Percentiles rank a stretch among this genome's conserved stretches.
Evolutionary conservation across 2,797 vertebrate genomes (phyloP).

Genomic region (Rallus crepitans): DNA sequence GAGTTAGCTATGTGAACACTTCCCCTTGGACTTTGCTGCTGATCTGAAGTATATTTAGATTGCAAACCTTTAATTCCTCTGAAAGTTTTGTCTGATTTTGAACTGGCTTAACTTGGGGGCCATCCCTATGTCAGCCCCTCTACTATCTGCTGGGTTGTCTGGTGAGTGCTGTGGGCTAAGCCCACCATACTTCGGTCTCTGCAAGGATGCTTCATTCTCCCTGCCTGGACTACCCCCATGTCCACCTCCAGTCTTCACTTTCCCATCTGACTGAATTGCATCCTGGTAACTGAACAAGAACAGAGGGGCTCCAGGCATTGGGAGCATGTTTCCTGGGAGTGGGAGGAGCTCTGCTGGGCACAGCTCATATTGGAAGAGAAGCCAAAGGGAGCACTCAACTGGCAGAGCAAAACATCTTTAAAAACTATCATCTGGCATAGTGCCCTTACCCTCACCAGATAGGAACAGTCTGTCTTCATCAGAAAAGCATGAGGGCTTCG

Average conservation of each 20-base stretch:
- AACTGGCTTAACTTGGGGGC: not conserved
- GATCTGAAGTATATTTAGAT: not conserved
- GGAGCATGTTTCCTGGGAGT: not conserved
- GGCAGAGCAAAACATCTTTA: not conserved
- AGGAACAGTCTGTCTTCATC: not conserved
- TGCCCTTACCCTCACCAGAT: not conserved
- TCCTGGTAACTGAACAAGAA: not conserved
- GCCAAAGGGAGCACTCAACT: not conserved
- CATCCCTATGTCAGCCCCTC: not conserved
- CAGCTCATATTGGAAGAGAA: not conserved
- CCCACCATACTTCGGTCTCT: fast-evolving
- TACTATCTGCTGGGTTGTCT: not conserved
- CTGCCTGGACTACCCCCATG: not conserved
- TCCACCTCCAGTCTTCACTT: not conserved
- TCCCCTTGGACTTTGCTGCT: not conserved
- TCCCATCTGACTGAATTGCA: not conserved
- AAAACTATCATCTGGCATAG: not conserved
- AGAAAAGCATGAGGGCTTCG: not conserved
- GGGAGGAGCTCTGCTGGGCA: not conserved
- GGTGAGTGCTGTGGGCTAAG: not conserved
- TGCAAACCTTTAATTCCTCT: not conserved
- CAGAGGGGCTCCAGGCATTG: not conserved
- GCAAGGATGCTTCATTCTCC: not conserved
- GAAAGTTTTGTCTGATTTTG: not conserved
- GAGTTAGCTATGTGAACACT: not conserved